Conservation (phyloP, 2,113 vertebrate genomes). For the Toxostoma redivivum region DNA sequence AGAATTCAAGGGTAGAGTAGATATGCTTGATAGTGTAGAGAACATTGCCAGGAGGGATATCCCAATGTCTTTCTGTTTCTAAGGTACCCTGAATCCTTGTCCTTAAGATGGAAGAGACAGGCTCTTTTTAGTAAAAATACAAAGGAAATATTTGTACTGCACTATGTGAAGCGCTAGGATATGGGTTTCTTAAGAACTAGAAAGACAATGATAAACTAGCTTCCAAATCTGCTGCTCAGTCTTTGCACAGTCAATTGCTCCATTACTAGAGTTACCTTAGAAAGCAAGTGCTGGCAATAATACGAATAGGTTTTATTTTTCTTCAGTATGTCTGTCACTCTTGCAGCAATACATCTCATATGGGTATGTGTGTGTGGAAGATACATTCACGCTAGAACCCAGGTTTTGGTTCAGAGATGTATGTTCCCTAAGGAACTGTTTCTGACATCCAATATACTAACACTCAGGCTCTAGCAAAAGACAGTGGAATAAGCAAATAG, state of each 20-base stretch:
- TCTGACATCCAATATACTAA: background rate
- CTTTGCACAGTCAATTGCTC: background rate
- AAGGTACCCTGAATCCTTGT: background rate
- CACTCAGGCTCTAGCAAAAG: background rate
- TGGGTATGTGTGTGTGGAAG: background rate
- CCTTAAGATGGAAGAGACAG: background rate
- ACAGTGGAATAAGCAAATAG: background rate
- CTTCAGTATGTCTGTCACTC: background rate
- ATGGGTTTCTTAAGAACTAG: background rate
- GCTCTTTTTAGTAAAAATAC: background rate
- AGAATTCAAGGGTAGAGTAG: background rate
- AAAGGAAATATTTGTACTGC: background rate
- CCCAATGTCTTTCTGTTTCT: background rate
- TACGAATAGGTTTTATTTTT: background rate
- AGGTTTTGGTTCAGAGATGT: background rate
- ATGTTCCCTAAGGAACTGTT: background rate
- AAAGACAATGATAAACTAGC: background rate
- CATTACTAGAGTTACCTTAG: background rate
- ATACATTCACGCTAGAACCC: rapidly evolving
- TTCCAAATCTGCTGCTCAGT: background rate
- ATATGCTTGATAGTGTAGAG: background rate
- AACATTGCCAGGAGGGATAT: background rate
- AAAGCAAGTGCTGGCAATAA: background rate
- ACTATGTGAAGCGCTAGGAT: background rate
- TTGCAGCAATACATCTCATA: background rate